These are phyloP conservation scores for Caranx ignobilis DNA, from an alignment of 2,113 vertebrate species.

Conservation along the genomic window DNA sequence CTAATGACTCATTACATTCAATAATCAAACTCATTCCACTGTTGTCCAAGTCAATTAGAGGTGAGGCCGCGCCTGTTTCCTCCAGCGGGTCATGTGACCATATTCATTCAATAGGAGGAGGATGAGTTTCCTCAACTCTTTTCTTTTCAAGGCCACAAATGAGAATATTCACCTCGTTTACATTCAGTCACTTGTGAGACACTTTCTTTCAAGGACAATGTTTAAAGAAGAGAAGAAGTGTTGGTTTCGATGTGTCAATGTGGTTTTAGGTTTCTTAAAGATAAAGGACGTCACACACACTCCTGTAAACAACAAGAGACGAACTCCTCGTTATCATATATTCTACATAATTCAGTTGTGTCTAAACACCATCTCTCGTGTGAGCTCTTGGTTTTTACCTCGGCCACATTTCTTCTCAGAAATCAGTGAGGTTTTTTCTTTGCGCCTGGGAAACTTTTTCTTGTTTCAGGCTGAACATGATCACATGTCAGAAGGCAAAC, in stretches of 20 bases:
- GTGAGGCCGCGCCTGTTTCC: constrained; percentile 1
- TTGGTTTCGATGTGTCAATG: no score
- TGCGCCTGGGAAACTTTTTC: neutral
- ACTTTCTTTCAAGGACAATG: no score
- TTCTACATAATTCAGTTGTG: no score
- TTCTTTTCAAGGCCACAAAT: neutral
- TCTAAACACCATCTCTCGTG: no score
- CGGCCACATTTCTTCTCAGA: constrained; percentile 11
- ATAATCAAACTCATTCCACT: constrained; percentile 13
- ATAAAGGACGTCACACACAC: no score
- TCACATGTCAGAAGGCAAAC: neutral
- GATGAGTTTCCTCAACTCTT: neutral
- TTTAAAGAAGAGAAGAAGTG: no score
- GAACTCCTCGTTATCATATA: no score
- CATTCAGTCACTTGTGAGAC: neutral
- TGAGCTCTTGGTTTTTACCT: neutral
- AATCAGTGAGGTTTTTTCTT: neutral
- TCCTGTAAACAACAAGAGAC: no score
- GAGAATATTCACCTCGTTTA: neutral
- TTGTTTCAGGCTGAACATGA: neutral
- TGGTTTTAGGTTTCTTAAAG: no score
- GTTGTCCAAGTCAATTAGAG: constrained; percentile 28
- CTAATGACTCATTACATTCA: constrained; percentile 36
- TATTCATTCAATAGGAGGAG: no score
- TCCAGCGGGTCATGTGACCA: neutral